These are phyloP conservation scores for Synergus laeviventris DNA, from an alignment of 2,888 invertebrate species.

Conservation along the genomic window DNA sequence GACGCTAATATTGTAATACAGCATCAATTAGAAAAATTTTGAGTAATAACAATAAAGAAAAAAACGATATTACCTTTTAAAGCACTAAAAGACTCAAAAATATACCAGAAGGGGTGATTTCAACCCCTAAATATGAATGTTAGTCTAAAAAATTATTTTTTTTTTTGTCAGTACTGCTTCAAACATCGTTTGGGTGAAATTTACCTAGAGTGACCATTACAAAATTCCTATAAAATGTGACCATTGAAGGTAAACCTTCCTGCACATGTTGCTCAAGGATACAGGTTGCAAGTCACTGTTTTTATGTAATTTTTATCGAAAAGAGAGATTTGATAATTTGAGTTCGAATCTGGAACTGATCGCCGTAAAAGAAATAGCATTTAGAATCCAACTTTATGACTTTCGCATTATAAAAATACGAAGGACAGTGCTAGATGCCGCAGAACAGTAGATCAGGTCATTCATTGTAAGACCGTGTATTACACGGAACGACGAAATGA, in stretches of 20 bases:
- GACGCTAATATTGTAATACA: too few species aligned
- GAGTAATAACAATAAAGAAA: too few species aligned
- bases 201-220: too few species aligned
- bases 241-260: background rate
- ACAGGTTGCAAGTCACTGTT: background rate
- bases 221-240: too few species aligned
- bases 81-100: too few species aligned
- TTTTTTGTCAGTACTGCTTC: too few species aligned
- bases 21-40: too few species aligned
- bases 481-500: slow-evolving; percentile 15
- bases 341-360: background rate
- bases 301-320: background rate
- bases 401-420: slow-evolving; percentile 63
- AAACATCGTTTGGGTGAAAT: too few species aligned
- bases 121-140: too few species aligned
- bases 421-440: slow-evolving; percentile 44
- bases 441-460: slow-evolving; percentile 13
- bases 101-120: too few species aligned
- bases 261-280: background rate
- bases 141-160: too few species aligned
- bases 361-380: background rate
- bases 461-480: slow-evolving; percentile 28
- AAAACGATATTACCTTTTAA: too few species aligned
- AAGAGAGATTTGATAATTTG: background rate
- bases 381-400: slow-evolving; percentile 56